Evolutionary conservation across 64 coral and sea anemone species (phyloP), one percentile per base, ranked within the genome.

Genomic region (Hydrozoanthus tunicans): DNA sequence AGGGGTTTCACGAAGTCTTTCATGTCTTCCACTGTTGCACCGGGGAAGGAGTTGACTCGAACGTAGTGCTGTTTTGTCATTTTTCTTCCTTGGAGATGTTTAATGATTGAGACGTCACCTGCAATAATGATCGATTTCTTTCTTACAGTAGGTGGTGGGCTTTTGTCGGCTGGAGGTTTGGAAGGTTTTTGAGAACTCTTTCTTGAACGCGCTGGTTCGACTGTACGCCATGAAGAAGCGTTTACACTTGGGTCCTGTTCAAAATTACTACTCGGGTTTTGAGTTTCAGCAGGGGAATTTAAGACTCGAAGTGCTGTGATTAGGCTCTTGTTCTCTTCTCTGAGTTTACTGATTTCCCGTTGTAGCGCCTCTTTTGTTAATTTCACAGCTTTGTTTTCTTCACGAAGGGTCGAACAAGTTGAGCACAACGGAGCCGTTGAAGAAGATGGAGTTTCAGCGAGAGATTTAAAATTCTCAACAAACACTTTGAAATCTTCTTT

Each of bases 91-190:
- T 66, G 64, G 64, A 66, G 64, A 17, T 66, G 64, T 66, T 66
- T 66, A 66, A 66, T 66, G 64, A 66, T 66, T 66, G 64, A 66
- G 20, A 20, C 20, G 9, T 66, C 64, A 66, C 64, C 64, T 10
- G 64, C 64, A 66, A 66, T 66, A 66, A 66, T 66, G 64, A 66
- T 66, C 64, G 64, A 66, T 66, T 66, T 66, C 64, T 66, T 66
- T 66, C 64, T 66, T 66, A 17, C 64, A 66, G 64, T 66, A 66
- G 64, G 5, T 0, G 64, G 64, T 66, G 64, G 64, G n/a, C 64
- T 66, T 66, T 66, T 66, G 64, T 66, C 64, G 64, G 64, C 64
- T 10, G 64, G 64, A 66, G 64, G 64, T 66, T 66, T 66, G 64
- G 64, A 66, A 66, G 1, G 64, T 66, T 66, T 66, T 14, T 66